Evolutionary conservation across 2,113 vertebrate species (phyloP).

Genomic region (Ictidomys tridecemlineatus): DNA sequence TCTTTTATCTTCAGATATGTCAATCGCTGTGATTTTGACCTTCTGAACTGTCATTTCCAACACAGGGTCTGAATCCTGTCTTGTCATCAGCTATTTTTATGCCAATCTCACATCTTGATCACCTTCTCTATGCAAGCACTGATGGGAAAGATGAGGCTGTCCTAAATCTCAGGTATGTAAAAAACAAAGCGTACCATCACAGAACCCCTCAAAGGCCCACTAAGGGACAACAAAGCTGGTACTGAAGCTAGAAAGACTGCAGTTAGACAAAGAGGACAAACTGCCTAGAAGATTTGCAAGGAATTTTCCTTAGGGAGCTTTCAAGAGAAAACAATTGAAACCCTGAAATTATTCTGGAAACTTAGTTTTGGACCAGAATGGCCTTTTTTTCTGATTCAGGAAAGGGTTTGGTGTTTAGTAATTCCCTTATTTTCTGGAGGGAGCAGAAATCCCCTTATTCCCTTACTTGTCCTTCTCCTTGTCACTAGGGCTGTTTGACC

Average conservation of each 20-base stretch:
- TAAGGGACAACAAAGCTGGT: background rate
- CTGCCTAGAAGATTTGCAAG: background rate
- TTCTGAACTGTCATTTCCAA: constrained; percentile 2
- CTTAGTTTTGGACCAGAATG: background rate
- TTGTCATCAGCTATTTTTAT: constrained; percentile 54
- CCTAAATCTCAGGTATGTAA: background rate
- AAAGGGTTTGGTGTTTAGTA: background rate
- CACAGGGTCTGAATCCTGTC: background rate
- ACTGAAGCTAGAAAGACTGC: background rate
- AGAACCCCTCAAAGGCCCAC: background rate
- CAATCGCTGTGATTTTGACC: background rate
- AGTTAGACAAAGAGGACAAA: background rate
- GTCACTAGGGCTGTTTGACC: background rate
- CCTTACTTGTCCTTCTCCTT: background rate
- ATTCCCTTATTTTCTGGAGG: background rate
- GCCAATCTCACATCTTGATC: constrained; percentile 20
- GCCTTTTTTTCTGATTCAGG: background rate
- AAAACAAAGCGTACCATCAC: background rate
- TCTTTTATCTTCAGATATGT: background rate
- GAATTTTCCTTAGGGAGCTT: background rate
- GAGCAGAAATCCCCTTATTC: background rate
- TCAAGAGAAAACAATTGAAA: background rate
- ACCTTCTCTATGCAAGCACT: background rate
- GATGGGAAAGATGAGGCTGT: background rate
- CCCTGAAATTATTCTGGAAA: background rate